These are phyloP conservation scores for Vespertilio murinus DNA, from an alignment of 2,797 vertebrate species.

Conservation along the genomic window DNA sequence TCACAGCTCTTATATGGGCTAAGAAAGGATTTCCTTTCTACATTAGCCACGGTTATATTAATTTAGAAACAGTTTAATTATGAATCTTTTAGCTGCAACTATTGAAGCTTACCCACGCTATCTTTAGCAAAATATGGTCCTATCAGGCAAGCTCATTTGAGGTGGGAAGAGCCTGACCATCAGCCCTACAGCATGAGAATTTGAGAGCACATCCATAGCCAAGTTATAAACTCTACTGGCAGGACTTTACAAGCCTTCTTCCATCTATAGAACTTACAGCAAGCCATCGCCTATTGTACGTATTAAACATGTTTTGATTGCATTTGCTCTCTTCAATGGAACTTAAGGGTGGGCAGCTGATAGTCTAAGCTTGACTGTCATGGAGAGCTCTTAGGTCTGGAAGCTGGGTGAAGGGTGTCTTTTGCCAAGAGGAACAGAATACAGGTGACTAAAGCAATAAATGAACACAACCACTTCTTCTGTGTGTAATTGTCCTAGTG, in stretches of 20 bases:
- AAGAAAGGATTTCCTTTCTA: not conserved
- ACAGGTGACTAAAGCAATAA: constrained; percentile 69
- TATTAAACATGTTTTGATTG: not conserved
- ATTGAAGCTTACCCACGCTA: not conserved
- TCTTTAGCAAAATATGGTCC: not conserved
- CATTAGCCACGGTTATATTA: not conserved
- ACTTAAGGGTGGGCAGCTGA: not conserved
- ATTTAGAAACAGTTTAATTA: not conserved
- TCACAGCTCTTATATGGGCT: not conserved
- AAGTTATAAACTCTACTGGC: not conserved
- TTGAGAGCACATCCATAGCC: not conserved
- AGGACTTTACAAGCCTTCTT: not conserved
- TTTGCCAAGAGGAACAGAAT: not conserved
- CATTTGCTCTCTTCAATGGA: not conserved
- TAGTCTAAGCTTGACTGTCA: not conserved
- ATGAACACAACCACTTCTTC: constrained; percentile 69
- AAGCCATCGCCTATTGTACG: not conserved
- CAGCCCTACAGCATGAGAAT: not conserved
- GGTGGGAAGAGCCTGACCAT: not conserved
- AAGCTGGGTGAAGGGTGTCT: not conserved
- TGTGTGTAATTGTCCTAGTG: not conserved
- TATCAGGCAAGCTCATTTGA: not conserved
- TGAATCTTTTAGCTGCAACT: not conserved
- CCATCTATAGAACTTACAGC: not conserved
- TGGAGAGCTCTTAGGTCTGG: not conserved